Conservation (phyloP, 2,888 invertebrate species). For the Dilophus febrilis region DNA sequence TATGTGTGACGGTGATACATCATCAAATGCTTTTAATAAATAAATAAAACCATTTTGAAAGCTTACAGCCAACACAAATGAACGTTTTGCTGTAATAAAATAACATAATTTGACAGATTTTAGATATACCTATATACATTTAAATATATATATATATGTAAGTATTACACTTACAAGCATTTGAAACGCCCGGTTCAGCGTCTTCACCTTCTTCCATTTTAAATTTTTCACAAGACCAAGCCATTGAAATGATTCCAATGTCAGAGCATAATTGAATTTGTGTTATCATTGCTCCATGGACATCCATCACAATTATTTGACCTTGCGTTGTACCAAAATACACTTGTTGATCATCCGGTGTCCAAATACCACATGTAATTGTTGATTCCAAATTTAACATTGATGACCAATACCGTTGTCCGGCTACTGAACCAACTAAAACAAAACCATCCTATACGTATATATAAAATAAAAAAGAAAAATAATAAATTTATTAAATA, state of each 20-base stretch:
- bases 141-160: not conserved
- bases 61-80: slow-evolving; percentile 71
- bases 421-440: slow-evolving; percentile 90
- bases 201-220: slow-evolving; percentile 93
- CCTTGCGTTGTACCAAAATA: slow-evolving; percentile 92
- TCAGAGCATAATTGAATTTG: slow-evolving; percentile 76
- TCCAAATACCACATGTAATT: slow-evolving; percentile 95
- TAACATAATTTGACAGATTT: not conserved
- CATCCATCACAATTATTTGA: slow-evolving; percentile 92
- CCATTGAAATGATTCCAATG: slow-evolving; percentile 78
- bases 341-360: slow-evolving; percentile 92
- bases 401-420: slow-evolving; percentile 96
- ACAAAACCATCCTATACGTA: slow-evolving; percentile 81
- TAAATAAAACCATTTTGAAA: slow-evolving; percentile 82
- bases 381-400: slow-evolving; percentile 87
- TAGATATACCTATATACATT: not conserved
- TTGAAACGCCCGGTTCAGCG: slow-evolving; percentile 38
- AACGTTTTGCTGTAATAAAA: slow-evolving; percentile 35
- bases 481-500: not conserved
- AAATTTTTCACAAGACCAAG: slow-evolving; percentile 95
- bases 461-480: slow-evolving; percentile 8
- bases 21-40: slow-evolving; percentile 80
- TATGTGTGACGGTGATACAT: slow-evolving; percentile 76
- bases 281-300: slow-evolving; percentile 88
- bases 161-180: slow-evolving; percentile 27